phyloP scores from a whole-genome alignment of 2,888 invertebrate species.

The Ditula angustiorana region DNA sequence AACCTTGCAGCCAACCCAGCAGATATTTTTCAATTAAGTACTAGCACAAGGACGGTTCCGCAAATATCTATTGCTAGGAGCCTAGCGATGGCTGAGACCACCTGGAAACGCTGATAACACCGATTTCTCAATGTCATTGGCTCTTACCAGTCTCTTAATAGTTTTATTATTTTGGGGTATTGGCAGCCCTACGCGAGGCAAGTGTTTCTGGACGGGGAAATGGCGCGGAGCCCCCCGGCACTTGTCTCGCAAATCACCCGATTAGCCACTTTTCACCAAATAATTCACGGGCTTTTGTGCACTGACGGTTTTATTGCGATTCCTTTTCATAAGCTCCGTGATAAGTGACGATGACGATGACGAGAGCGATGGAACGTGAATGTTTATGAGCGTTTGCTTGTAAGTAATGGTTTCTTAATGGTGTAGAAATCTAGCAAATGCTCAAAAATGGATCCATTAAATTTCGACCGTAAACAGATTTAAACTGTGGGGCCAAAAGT shows the following conservation, averaged over 20 bases:
- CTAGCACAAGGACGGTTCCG: too few relatives aligned
- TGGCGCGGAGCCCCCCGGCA: constrained; percentile 5
- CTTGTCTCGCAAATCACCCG: constrained; percentile 16
- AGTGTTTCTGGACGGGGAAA: constrained; percentile 46
- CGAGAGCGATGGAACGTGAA: background rate
- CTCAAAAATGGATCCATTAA: background rate
- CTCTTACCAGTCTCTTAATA: too few relatives aligned
- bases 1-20: too few relatives aligned
- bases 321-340: constrained; percentile 30
- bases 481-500: background rate
- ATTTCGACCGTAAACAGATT: background rate
- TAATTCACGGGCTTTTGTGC: constrained; percentile 47
- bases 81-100: too few relatives aligned
- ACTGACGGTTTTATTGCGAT: constrained; percentile 47
- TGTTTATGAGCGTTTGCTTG: background rate
- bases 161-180: too few relatives aligned
- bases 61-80: too few relatives aligned
- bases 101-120: too few relatives aligned
- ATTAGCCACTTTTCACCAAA: constrained; percentile 52
- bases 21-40: too few relatives aligned
- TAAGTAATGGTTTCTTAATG: constrained; percentile 9
- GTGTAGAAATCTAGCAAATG: background rate
- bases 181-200: background rate
- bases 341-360: background rate
- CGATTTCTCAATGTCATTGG: too few relatives aligned